These are phyloP conservation scores for Fukomys damarensis DNA, from an alignment of 2,113 vertebrate genomes.

Conservation along the genomic window DNA sequence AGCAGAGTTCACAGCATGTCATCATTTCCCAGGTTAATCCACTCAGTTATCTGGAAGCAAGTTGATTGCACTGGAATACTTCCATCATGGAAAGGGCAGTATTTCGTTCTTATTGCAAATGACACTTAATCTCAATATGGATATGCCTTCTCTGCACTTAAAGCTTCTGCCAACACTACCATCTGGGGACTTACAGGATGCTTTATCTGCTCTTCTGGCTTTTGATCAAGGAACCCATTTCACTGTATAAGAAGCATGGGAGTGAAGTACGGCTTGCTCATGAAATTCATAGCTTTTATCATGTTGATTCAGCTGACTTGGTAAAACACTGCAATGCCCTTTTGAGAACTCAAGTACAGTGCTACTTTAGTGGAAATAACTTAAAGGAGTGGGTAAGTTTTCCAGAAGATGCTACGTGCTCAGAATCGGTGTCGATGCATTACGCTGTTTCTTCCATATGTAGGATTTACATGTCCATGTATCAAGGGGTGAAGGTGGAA, in stretches of 20 bases:
- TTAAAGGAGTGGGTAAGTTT: background rate
- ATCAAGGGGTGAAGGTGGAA: background rate
- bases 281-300: background rate
- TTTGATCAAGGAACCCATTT: background rate
- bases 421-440: background rate
- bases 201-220: background rate
- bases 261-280: background rate
- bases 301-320: background rate
- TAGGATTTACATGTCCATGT: background rate
- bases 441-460: background rate
- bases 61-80: background rate
- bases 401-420: background rate
- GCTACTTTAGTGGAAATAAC: background rate
- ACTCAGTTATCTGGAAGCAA: background rate
- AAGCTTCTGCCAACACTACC: background rate
- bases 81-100: background rate
- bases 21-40: background rate
- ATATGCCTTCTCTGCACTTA: background rate
- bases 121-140: background rate
- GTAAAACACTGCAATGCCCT: background rate
- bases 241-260: background rate
- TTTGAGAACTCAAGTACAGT: background rate
- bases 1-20: background rate
- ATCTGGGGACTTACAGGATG: background rate
- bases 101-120: background rate